These are phyloP conservation scores for Eupeodes luniger DNA, from an alignment of 2,888 invertebrate species.

Conservation along the genomic window DNA sequence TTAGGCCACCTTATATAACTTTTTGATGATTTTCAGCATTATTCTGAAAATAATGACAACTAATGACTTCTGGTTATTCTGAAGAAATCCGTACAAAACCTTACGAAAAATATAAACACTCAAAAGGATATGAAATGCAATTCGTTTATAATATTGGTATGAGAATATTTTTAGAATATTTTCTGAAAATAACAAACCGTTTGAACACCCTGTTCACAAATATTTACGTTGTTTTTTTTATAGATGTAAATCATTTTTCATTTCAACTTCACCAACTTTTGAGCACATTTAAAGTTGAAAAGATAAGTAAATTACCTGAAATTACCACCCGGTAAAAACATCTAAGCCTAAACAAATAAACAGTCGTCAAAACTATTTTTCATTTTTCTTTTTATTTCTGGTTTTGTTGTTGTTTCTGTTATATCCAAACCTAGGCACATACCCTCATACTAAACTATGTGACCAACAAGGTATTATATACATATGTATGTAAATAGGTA, in stretches of 20 bases:
- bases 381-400: not conserved
- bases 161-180: too few relatives aligned
- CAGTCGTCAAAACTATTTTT: constrained; percentile 50
- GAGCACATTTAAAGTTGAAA: constrained; percentile 32
- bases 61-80: too few relatives aligned
- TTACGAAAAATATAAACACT: too few relatives aligned
- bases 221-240: not conserved
- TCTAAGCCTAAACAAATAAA: constrained; percentile 56
- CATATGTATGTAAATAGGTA: not conserved
- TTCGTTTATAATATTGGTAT: too few relatives aligned
- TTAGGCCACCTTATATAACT: too few relatives aligned
- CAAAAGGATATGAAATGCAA: too few relatives aligned
- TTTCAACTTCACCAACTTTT: not conserved
- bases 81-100: too few relatives aligned
- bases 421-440: not conserved
- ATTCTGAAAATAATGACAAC: too few relatives aligned
- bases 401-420: not conserved
- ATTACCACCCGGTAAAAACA: constrained; percentile 61
- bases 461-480: not conserved
- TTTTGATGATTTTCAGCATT: too few relatives aligned
- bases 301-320: constrained; percentile 62
- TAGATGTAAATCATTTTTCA: constrained; percentile 3
- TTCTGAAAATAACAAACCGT: too few relatives aligned
- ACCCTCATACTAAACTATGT: constrained; percentile 3
- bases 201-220: not conserved